These are phyloP conservation scores for Panthera leo DNA, from an alignment of 2,113 vertebrate genomes.

Conservation along the genomic window DNA sequence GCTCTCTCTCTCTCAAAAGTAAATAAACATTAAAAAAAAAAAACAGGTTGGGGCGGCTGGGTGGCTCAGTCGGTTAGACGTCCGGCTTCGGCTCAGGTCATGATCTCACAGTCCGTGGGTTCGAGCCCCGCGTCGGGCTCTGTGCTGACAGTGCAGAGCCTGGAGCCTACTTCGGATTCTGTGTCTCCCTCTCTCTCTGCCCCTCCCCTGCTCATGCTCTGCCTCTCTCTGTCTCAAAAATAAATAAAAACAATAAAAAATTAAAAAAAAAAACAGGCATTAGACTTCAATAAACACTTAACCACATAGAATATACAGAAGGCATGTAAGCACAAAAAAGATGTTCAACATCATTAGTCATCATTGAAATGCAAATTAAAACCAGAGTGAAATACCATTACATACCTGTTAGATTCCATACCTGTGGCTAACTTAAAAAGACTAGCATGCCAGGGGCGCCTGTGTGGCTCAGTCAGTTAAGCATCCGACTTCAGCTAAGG, in stretches of 20 bases:
- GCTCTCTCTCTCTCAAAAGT: not conserved
- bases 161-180: not conserved
- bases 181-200: not conserved
- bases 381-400: not conserved
- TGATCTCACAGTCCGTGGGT: not conserved
- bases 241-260: not conserved
- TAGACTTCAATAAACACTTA: not conserved
- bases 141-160: not conserved
- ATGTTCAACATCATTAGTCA: not conserved
- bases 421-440: not conserved
- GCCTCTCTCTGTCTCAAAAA: not conserved
- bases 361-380: not conserved
- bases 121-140: not conserved
- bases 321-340: not conserved
- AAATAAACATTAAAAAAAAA: not conserved
- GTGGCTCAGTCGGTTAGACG: not conserved
- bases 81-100: not conserved
- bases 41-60: not conserved
- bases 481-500: no score
- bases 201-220: not conserved
- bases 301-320: not conserved
- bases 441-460: not conserved
- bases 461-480: no score
- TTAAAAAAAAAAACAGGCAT: not conserved
- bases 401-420: not conserved